These are phyloP conservation scores for Galendromus occidentalis DNA, from an alignment of 1,140 invertebrate species.

Conservation along the genomic window DNA sequence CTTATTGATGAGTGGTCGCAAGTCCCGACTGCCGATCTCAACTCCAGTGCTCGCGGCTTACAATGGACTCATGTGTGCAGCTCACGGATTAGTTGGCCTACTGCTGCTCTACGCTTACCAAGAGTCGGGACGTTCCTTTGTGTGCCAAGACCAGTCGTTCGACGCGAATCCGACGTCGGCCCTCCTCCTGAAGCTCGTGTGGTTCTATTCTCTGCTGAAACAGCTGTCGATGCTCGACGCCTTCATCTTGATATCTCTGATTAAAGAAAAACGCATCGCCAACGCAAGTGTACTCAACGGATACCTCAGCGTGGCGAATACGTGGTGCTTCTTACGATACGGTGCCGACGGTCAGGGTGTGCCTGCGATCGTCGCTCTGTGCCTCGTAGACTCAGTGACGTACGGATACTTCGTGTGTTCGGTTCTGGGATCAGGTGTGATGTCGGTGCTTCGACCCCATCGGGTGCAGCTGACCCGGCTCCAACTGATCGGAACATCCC, in stretches of 20 bases:
- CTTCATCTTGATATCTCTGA: background rate
- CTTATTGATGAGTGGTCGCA: background rate
- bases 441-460: background rate
- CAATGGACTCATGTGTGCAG: background rate
- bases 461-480: background rate
- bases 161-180: background rate
- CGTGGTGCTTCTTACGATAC: background rate
- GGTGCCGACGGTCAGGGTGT: background rate
- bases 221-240: background rate
- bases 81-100: background rate
- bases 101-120: background rate
- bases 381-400: background rate
- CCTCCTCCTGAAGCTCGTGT: background rate
- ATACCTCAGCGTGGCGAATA: background rate
- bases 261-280: background rate
- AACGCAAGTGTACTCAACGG: background rate
- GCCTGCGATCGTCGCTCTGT: background rate
- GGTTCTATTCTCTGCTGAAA: background rate
- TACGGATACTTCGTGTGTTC: conserved; percentile 2
- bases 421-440: background rate
- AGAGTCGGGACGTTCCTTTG: background rate
- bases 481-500: background rate
- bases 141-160: background rate
- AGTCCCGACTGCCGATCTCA: background rate
- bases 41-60: background rate